Evolutionary conservation across 2,888 invertebrate genomes (phyloP), one percentile per base, ranked within the genome.

Genomic region (Eupithecia tripunctaria): DNA sequence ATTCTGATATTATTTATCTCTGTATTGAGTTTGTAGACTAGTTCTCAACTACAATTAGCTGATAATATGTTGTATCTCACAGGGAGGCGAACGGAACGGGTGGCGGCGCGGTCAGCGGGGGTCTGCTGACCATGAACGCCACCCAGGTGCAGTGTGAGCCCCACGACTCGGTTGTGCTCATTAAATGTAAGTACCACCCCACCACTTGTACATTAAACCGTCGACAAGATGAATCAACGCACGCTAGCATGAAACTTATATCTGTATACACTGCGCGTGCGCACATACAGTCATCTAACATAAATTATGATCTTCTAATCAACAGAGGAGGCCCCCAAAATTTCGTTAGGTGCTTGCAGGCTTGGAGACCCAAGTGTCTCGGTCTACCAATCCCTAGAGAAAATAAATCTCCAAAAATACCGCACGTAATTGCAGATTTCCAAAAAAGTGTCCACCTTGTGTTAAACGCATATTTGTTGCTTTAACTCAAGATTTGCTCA

Each of bases 151-250:
- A 96, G 89, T 96, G 96, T 88, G 95, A 94, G 91, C 93, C 95
- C 91, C 96, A 96, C 89, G 96, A 96, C 93, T 96, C 96, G 84
- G 96, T 96, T 87, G 96, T 96, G 83, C 95, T 96, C 91, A 96
- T 96, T 87, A 96, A 96, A 95, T 96, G 96, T 96, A 95, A 96
- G 96, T 96, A 36, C 36, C 62, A 62, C 15, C 27, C 8, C 18
- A 29, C 29, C 32, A 36, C 18, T 32, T 63, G 18, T 71, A 38
- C 60, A 59, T 59, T 29, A 60, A 27, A 29, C 60, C 38, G 41
- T 67, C 56, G 63, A 64, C 64, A 67, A 67, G 64, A 62, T 66
- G 68, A 75, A 73, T 77, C 68, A 73, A 63, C 59, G 67, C 27
- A 41, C 66, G 62, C 62, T 67, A 43, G 15, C 51, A 69, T n/a